Evolutionary conservation across 2,888 invertebrate genomes (phyloP).

Genomic region (Merodon equestris): DNA sequence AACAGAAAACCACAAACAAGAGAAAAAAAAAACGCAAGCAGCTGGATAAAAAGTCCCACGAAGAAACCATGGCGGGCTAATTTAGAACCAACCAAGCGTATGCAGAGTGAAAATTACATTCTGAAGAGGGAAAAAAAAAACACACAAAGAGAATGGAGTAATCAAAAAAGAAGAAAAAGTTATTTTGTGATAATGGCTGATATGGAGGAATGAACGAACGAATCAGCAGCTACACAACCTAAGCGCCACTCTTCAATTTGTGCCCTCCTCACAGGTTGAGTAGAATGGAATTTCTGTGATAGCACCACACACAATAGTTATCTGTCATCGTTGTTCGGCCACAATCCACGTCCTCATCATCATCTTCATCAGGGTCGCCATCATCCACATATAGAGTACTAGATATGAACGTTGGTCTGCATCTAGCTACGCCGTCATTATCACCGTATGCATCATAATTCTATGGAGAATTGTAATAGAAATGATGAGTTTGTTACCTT

Average conservation of each 20-base stretch:
- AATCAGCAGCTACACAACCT: slow-evolving; percentile 47
- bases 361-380: neutral
- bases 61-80: slow-evolving; percentile 59
- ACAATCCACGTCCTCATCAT: slow-evolving; percentile 46
- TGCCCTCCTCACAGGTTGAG: slow-evolving; percentile 22
- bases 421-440: slow-evolving; percentile 37
- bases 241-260: slow-evolving; percentile 34
- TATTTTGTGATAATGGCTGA: slow-evolving; percentile 60
- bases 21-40: slow-evolving; percentile 10
- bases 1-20: too few species aligned
- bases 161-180: slow-evolving; percentile 5
- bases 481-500: slow-evolving; percentile 49
- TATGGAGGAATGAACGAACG: slow-evolving; percentile 52
- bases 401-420: too few species aligned
- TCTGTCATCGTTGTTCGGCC: slow-evolving; percentile 57
- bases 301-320: slow-evolving; percentile 47
- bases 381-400: too few species aligned
- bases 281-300: slow-evolving; percentile 31
- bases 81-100: slow-evolving; percentile 66
- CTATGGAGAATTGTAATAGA: slow-evolving; percentile 60
- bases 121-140: slow-evolving; percentile 5
- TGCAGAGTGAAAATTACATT: slow-evolving; percentile 68
- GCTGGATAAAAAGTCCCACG: too few species aligned
- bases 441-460: slow-evolving; percentile 57
- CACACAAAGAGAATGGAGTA: too few species aligned